Evolutionary conservation across 2,888 invertebrate species (phyloP), one percentile per base, ranked within the genome.

Genomic region (Leptogaster cylindrica): DNA sequence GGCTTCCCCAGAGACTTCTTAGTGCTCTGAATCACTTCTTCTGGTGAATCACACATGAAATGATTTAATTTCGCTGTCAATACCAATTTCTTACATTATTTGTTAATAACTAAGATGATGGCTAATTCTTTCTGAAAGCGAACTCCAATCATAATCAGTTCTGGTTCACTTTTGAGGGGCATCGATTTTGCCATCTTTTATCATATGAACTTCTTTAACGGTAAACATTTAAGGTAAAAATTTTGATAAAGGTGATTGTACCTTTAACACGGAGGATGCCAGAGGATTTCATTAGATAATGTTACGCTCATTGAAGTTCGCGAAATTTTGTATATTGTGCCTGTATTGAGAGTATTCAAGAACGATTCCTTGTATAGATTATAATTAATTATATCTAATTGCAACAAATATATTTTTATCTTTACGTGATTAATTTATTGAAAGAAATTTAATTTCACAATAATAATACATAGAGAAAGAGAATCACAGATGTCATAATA

Each of bases 401-500:
- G 39, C 1, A 39, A 39, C 10, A 7, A 39, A 39, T 7, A 39
- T 10, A 14, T 10, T 16, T 41, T 41, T 25, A 7, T 2, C 39
- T 55, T 55, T 25, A 39, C 23, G 18, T 12, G 33, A 55, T 20
- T 52, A 36, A 23, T 55, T 55, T 55, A 55, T 55, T 36, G 23
- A 55, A 36, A 39, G 39, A 55, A 55, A 20, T 55, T 44, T 10
- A 52, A 52, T 52, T 33, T 52, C 31, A 55, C 27, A 41, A 61
- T 27, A 44, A 44, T 61, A 41, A 41, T 61, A 61, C 61, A 61
- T 61, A 61, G 61, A 61, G 27, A 44, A 44, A 44, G 44, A 61
- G 61, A 61, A 61, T 61, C 61, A 61, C 61, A 61, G 61, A 61
- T 61, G 41, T 61, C 18, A 14, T 44, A 44, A 44, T 44, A 44